Evolutionary conservation across 2,797 vertebrate species (phyloP).

Genomic region (Lepilemur ruficaudatus): DNA sequence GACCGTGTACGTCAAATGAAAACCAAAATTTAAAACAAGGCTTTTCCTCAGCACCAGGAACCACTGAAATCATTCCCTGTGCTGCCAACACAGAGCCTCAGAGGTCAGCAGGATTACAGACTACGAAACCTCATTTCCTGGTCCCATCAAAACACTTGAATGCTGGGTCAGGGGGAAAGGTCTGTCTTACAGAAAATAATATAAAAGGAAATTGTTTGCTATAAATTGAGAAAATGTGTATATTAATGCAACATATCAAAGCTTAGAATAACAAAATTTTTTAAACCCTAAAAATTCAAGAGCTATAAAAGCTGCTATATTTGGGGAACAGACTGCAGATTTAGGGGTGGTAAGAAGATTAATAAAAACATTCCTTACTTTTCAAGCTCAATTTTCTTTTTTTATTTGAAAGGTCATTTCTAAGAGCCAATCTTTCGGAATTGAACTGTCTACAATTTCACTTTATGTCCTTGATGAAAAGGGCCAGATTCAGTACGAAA

Average conservation of each 20-base stretch:
- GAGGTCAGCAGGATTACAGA: not conserved
- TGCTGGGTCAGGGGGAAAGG: not conserved
- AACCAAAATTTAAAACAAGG: not conserved
- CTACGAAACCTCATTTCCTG: not conserved
- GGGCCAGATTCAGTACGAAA: not conserved
- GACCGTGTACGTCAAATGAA: not conserved
- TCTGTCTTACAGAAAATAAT: not conserved
- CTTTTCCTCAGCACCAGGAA: not conserved
- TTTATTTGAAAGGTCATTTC: slow-evolving; percentile 2
- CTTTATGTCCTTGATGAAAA: slow-evolving; percentile 13
- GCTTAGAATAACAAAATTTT: not conserved
- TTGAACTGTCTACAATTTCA: slow-evolving; percentile 18
- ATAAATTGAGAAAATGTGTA: not conserved
- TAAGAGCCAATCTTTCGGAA: not conserved
- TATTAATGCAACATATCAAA: not conserved
- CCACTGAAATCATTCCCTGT: not conserved
- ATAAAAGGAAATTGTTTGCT: not conserved
- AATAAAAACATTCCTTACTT: slow-evolving; percentile 1
- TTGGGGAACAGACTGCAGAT: not conserved
- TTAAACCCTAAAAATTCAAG: not conserved
- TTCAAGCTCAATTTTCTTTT: slow-evolving; percentile 22
- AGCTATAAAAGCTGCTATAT: not conserved
- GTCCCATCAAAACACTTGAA: not conserved
- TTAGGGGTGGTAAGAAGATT: not conserved
- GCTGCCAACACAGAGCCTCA: not conserved